A percentile compares a stretch with the other conserved stretches of the same genome.
Conservation (phyloP, 2,797 vertebrate species). For the Ctenopoma kingsleyae region DNA sequence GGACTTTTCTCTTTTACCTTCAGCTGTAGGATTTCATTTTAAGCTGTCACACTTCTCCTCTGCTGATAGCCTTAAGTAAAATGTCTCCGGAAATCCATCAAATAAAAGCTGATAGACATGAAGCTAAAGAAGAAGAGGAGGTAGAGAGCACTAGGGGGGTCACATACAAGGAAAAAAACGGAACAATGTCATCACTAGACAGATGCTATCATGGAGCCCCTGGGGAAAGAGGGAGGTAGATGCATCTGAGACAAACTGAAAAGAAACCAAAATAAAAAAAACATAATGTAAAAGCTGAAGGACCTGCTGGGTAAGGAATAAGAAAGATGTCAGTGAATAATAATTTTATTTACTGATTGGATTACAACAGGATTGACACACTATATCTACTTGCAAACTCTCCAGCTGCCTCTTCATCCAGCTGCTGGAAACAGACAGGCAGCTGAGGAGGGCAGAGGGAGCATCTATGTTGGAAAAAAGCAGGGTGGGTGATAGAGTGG, state of each 20-base stretch:
- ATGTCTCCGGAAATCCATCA: conserved; percentile 47
- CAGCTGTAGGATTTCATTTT: conserved; percentile 38
- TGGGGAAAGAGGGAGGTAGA: conserved; percentile 10
- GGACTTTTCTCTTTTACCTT: conserved; percentile 7
- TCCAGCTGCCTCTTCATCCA: too few relatives aligned
- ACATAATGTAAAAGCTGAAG: neutral
- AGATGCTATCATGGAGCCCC: conserved; percentile 45
- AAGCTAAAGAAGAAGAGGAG: conserved; percentile 18
- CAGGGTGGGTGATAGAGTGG: too few relatives aligned
- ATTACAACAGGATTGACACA: too few relatives aligned
- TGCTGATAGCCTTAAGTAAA: conserved; percentile 33
- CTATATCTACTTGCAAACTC: too few relatives aligned
- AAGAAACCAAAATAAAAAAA: neutral
- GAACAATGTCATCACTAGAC: conserved; percentile 44
- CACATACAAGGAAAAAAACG: conserved; percentile 6
- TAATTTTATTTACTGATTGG: neutral
- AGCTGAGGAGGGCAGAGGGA: too few relatives aligned
- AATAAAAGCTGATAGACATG: conserved; percentile 31
- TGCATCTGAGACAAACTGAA: conserved; percentile 20
- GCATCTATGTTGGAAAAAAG: too few relatives aligned
- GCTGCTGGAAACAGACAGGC: too few relatives aligned
- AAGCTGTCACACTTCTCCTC: conserved; percentile 26
- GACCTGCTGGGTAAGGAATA: neutral
- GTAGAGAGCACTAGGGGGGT: conserved; percentile 32
- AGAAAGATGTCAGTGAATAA: neutral